A percentile compares a stretch with the other conserved stretches of the same genome.
Evolutionary conservation across 2,113 vertebrate genomes (phyloP).

Genomic region (Diadophis punctatus): DNA sequence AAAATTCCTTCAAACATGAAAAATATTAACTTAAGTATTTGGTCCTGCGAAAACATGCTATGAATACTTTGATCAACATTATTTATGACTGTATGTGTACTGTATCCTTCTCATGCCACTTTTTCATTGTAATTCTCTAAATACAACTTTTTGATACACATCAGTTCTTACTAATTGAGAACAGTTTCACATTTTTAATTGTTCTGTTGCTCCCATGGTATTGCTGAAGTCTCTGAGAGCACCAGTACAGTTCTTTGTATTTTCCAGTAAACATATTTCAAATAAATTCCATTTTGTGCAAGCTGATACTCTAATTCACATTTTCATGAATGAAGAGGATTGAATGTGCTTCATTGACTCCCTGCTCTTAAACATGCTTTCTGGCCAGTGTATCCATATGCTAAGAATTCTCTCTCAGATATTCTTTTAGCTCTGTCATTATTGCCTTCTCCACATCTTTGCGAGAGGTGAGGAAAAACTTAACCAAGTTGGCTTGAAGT

Average conservation of each 20-base stretch:
- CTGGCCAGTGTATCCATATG: not conserved
- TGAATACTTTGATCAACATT: not conserved
- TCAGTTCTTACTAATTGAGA: not conserved
- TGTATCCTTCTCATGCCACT: too few relatives aligned
- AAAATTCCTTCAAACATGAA: slow-evolving; percentile 9
- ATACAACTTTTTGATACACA: not conserved
- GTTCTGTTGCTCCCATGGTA: not conserved
- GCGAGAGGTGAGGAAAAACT: not conserved
- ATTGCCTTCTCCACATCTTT: not conserved
- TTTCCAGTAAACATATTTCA: not conserved
- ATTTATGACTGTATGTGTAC: not conserved
- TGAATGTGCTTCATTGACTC: not conserved
- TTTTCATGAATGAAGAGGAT: not conserved
- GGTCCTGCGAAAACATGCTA: not conserved
- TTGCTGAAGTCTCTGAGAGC: not conserved
- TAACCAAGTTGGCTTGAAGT: not conserved
- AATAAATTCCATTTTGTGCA: not conserved
- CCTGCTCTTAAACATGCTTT: not conserved
- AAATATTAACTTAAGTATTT: slow-evolving; percentile 2
- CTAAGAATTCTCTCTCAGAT: not conserved
- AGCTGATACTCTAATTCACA: not conserved
- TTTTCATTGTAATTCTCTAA: not conserved
- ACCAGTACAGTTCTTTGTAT: not conserved
- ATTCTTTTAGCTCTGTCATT: not conserved
- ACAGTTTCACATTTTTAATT: not conserved